phyloP scores from a whole-genome alignment of 2,113 vertebrate genomes.

The Girardinichthys multiradiatus region DNA sequence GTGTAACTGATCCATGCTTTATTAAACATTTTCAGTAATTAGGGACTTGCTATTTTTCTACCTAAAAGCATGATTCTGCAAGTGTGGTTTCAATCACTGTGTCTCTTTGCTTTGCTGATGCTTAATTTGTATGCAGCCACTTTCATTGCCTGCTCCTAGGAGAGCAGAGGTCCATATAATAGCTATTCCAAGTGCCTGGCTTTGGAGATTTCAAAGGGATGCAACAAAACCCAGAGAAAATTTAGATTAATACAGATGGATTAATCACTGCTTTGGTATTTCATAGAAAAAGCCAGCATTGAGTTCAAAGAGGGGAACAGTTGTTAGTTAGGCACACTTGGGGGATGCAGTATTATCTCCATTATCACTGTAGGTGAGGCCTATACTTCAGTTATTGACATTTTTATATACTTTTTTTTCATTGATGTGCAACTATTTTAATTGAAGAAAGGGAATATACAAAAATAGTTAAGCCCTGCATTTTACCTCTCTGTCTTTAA shows the following conservation, averaged over 20 bases:
- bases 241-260: slow-evolving; percentile 70
- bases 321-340: slow-evolving; percentile 61
- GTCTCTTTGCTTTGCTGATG: slow-evolving; percentile 46
- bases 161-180: slow-evolving; percentile 72
- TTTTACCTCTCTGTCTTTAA: neutral
- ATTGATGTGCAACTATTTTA: slow-evolving; percentile 68
- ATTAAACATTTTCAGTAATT: slow-evolving; percentile 51
- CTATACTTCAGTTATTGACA: slow-evolving; percentile 63
- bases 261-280: slow-evolving; percentile 73
- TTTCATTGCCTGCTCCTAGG: slow-evolving; percentile 57
- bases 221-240: slow-evolving; percentile 67
- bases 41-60: slow-evolving; percentile 56
- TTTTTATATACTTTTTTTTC: slow-evolving; percentile 63
- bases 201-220: slow-evolving; percentile 78
- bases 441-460: slow-evolving; percentile 51
- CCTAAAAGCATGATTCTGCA: slow-evolving; percentile 61
- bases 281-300: slow-evolving; percentile 62
- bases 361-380: too few species aligned
- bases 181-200: slow-evolving; percentile 66
- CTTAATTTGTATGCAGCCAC: slow-evolving; percentile 75
- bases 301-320: slow-evolving; percentile 69
- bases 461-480: slow-evolving; percentile 12
- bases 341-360: slow-evolving; percentile 53
- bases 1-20: slow-evolving; percentile 7
- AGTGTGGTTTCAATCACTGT: slow-evolving; percentile 57